A percentile compares a stretch with the other conserved stretches of the same genome.
These are phyloP conservation scores for Apamea monoglypha DNA, from an alignment of 2,888 invertebrate genomes.

Conservation along the genomic window DNA sequence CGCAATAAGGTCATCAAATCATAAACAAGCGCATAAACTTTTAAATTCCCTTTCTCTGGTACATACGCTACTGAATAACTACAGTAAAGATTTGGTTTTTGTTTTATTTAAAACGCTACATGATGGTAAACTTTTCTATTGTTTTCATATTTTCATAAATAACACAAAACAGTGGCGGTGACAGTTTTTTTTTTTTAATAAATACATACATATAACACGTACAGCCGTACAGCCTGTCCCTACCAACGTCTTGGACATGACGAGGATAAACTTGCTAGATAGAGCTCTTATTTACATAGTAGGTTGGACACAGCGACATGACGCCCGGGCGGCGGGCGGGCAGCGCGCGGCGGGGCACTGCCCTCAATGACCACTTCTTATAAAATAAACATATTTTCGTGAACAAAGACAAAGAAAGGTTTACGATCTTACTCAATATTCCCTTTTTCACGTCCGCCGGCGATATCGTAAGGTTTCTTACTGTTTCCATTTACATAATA, in stretches of 20 bases:
- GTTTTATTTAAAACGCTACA: neutral
- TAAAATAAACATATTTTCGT: constrained; percentile 33
- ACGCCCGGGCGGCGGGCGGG: neutral
- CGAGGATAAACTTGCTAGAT: constrained; percentile 2
- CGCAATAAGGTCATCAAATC: constrained; percentile 7
- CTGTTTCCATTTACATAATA: constrained; percentile 37
- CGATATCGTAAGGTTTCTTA: constrained; percentile 30
- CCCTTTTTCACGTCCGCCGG: constrained; percentile 15
- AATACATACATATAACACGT: neutral
- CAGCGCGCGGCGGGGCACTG: neutral
- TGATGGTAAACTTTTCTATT: neutral
- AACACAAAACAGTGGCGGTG: neutral
- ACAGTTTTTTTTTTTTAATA: neutral
- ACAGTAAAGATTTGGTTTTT: neutral
- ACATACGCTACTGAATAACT: neutral
- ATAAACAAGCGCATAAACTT: constrained; percentile 5
- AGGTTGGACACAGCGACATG: neutral
- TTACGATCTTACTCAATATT: constrained; percentile 50
- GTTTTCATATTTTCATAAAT: neutral
- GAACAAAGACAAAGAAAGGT: constrained; percentile 43
- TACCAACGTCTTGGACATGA: neutral
- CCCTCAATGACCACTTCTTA: constrained; percentile 22
- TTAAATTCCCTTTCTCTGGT: constrained; percentile 14
- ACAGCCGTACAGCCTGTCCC: neutral
- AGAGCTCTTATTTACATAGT: constrained; percentile 14